Base-by-base conservation (phyloP, 2,113 vertebrate species). In the Protobothrops flavoviridis region DNA sequence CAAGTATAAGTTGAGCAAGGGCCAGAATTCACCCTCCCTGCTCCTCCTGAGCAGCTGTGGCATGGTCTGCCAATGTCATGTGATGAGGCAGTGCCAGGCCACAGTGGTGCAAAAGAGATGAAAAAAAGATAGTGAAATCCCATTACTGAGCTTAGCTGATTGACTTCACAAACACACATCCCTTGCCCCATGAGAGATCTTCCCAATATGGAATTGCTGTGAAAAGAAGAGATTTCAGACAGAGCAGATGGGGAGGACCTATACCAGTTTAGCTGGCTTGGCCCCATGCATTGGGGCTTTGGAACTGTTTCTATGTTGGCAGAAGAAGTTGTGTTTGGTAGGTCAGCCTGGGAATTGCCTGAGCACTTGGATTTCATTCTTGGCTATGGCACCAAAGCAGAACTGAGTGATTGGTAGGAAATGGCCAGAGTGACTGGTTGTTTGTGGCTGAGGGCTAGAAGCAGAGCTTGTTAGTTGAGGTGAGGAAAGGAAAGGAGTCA, bases 11-110 rank as follows among this genome's bases (percentile, higher is more conserved):
- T 39, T 88, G 85, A 45, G 48, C 57, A 5, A 6, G 6, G 45
- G 56, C 61, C 93, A 88, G 53, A 85, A 91, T 88, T 89, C 86
- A 85, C 64, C 48, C 90, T n/a, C 89, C 17, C 48, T 52, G 23
- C 26, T 85, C 55, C 45, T 39, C 53, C 53, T 29, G 53, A 90
- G 55, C 74, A 43, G 55, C 88, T 52, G 87, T 26, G 26, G 26
- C 29, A 43, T 89, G 52, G 55, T 69, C 64, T 50, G 55, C 26
- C 55, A 52, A 52, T 55, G 69, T 85, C 88, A 86, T 74, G 88
- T 29, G 86, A 50, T 13, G 15, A 50, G 26, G 43, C 92, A 57
- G 64, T 55, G 45, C 33, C 43, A 90, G 29, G 86, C 45, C 21
- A 39, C 29, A 64, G 5, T 12, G 69, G 55, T 59, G 53, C 52